A percentile compares a stretch with the other conserved stretches of the same genome.
Conservation (phyloP, 2,113 vertebrate genomes). For the Rhinogobius similis region DNA sequence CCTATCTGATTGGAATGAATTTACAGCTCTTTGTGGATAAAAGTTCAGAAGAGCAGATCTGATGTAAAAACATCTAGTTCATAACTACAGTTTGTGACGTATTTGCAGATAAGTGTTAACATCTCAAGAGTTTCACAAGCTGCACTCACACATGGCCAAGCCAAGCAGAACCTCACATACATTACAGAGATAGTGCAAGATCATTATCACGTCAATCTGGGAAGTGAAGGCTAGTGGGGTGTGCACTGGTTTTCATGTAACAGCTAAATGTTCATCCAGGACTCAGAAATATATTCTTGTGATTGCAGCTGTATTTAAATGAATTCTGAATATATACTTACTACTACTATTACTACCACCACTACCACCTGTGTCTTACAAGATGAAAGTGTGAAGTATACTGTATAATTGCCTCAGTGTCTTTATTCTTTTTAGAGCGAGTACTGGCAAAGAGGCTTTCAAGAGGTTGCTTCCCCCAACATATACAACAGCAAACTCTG, state of each 20-base stretch:
- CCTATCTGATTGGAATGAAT: neutral
- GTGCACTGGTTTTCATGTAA: slow-evolving; percentile 8
- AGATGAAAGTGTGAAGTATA: neutral
- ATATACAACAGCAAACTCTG: slow-evolving; percentile 92
- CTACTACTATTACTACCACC: too few relatives aligned
- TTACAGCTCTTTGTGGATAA: neutral
- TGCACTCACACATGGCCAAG: slow-evolving; percentile 26
- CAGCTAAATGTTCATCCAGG: neutral
- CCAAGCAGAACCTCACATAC: slow-evolving; percentile 35
- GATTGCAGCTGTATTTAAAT: neutral
- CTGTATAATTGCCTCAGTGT: neutral
- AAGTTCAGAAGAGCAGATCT: neutral
- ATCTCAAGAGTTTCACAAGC: slow-evolving; percentile 52
- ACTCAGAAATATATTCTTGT: neutral
- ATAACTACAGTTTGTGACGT: slow-evolving; percentile 22
- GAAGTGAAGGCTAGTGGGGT: neutral
- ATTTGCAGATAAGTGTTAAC: slow-evolving; percentile 25
- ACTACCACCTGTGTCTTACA: too few relatives aligned
- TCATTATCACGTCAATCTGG: slow-evolving; percentile 51
- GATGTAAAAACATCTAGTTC: neutral
- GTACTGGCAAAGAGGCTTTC: slow-evolving; percentile 85
- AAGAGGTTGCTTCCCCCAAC: slow-evolving; percentile 91
- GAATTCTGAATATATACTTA: neutral
- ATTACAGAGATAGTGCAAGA: slow-evolving; percentile 45
- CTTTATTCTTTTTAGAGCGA: slow-evolving; percentile 79